Evolutionary conservation across 2,113 vertebrate species (phyloP), one percentile per base, ranked within the genome.

Genomic region (Columbina picui): DNA sequence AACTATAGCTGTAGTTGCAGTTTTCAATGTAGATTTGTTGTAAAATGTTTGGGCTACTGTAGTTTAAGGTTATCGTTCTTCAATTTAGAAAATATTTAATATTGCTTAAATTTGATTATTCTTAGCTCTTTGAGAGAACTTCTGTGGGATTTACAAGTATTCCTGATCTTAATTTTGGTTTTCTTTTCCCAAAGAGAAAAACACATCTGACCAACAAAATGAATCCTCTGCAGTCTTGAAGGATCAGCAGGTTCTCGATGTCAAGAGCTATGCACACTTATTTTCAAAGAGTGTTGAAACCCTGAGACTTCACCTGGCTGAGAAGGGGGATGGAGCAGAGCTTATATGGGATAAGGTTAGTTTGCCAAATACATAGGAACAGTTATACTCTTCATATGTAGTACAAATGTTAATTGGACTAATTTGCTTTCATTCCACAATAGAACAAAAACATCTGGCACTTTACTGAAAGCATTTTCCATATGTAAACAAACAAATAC

Each of bases 341-440:
- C 98, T 99, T 32, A 98, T 99, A 67, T 99, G 99, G 99, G 99
- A 99, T 97, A 99, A 99, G 99, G 99, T 99, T 88, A 87, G 97
- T 97, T 92, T 92, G 49, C 39, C 52, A 68, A 83, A 47, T 67
- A 12, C 8, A 2, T 65, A 60, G 12, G 49, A 74, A 2, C 59
- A 32, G 13, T 70, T 26, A 2, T 6, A 21, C 41, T 43, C 36
- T 49, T 13, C 20, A 2, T 21, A 3, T 15, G 3, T 43, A 38
- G 39, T 59, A 26, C 21, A 93, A 47, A 30, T 60, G 22, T 22
- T 39, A 26, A 17, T 32, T 34, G 56, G 83, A 79, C 26, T 85
- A 20, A 26, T 13, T 47, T 18, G 9, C 13, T 49, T 60, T 79
- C 11, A 34, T 71, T 84, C 49, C 32, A 45, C 7, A 56, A 36